A percentile compares a stretch with the other conserved stretches of the same genome.
Evolutionary conservation across 2,113 vertebrate species (phyloP).

Genomic region (Pseudois nayaur): DNA sequence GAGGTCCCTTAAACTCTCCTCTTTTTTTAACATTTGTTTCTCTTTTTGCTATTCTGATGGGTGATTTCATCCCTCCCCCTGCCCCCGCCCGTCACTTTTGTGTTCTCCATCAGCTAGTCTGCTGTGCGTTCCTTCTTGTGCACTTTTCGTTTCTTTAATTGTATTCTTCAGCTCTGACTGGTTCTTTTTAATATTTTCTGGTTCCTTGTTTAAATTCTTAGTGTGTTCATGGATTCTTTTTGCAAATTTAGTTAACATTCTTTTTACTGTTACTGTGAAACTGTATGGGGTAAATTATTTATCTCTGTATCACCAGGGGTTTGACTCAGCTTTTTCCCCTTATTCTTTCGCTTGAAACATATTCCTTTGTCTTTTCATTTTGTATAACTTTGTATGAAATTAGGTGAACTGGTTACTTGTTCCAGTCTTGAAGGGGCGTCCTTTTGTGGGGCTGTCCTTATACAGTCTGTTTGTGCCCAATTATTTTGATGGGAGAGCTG

Average conservation of each 20-base stretch:
- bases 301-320: not conserved
- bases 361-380: not conserved
- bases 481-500: not conserved
- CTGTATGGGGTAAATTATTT: not conserved
- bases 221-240: not conserved
- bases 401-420: not conserved
- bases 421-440: not conserved
- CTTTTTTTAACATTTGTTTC: not conserved
- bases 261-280: not conserved
- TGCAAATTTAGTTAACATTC: not conserved
- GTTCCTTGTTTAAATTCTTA: not conserved
- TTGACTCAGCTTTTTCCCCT: not conserved
- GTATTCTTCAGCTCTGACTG: not conserved
- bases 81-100: not conserved
- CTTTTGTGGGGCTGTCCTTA: not conserved
- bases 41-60: not conserved
- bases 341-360: not conserved
- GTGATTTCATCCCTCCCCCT: accelerated
- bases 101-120: not conserved
- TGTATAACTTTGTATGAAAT: not conserved
- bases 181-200: not conserved
- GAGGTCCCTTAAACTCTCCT: not conserved
- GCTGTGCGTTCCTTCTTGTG: not conserved
- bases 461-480: not conserved
- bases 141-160: not conserved